These are phyloP conservation scores for Macaria notata DNA, from an alignment of 2,888 invertebrate genomes.

Conservation along the genomic window DNA sequence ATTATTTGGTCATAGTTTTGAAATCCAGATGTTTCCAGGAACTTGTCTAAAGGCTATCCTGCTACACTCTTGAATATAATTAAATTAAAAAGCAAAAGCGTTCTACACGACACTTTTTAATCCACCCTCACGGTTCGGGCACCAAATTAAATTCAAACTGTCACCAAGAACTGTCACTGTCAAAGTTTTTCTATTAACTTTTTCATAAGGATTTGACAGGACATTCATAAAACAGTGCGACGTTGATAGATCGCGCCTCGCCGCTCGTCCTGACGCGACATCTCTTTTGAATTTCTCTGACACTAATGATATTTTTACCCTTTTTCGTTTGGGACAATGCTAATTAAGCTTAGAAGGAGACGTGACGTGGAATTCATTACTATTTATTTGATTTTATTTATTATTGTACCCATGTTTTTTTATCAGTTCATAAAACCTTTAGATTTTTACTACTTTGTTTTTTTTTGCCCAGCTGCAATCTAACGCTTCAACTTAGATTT, in stretches of 20 bases:
- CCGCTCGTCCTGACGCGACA: conserved; percentile 15
- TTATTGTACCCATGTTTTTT: too few species aligned
- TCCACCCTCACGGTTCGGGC: conserved; percentile 38
- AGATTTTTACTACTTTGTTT: too few species aligned
- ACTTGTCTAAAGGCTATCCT: too few species aligned
- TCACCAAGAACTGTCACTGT: conserved; percentile 64
- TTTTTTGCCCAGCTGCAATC: too few species aligned
- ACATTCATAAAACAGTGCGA: conserved; percentile 68
- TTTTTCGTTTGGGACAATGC: conserved; percentile 12
- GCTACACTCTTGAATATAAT: background rate
- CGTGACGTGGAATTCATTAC: background rate
- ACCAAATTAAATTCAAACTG: conserved; percentile 72
- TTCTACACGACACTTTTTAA: conserved; percentile 34
- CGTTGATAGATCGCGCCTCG: conserved; percentile 65
- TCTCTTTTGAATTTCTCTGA: conserved; percentile 32
- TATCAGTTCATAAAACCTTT: too few species aligned
- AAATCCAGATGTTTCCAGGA: too few species aligned
- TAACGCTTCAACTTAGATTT: too few species aligned
- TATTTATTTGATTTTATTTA: too few species aligned
- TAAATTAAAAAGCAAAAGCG: conserved; percentile 29
- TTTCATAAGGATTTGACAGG: conserved; percentile 74
- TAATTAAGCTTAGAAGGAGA: conserved; percentile 10
- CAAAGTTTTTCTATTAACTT: conserved; percentile 80
- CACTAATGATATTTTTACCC: conserved; percentile 34
- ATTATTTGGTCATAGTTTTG: too few species aligned